Conservation (phyloP, 2,888 invertebrate genomes). For the Temnothorax unifasciatus region DNA sequence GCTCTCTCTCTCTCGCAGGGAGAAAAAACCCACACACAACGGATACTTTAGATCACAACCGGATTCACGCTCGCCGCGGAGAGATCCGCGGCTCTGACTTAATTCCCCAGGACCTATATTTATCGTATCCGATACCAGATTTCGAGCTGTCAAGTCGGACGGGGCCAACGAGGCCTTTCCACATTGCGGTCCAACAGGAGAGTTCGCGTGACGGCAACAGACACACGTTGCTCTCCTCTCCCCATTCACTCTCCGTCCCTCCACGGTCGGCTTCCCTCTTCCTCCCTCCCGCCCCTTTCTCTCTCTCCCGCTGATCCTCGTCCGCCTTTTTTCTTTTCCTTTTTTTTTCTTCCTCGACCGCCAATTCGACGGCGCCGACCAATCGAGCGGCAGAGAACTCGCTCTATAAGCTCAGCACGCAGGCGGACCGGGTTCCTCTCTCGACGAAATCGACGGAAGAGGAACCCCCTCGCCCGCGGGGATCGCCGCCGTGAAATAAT, state of each 20-base stretch:
- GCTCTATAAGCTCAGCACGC: constrained; percentile 69
- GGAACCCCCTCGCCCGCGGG: constrained; percentile 40
- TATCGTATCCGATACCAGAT: constrained; percentile 56
- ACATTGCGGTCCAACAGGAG: constrained; percentile 53
- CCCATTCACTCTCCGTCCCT: constrained; percentile 37
- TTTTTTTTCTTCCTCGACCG: constrained; percentile 45
- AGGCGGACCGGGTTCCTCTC: constrained; percentile 35
- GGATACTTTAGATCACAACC: constrained; percentile 16
- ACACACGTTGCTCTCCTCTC: constrained; percentile 40
- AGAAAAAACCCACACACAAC: constrained; percentile 36
- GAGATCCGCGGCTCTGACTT: constrained; percentile 45
- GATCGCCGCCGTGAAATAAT: constrained; percentile 54
- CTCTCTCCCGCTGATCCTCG: constrained; percentile 16
- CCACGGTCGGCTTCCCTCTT: constrained; percentile 48
- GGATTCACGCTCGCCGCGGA: constrained; percentile 2
- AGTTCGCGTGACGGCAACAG: constrained; percentile 69
- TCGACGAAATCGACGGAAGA: constrained; percentile 61
- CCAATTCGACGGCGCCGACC: constrained; percentile 66
- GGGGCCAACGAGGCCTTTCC: constrained; percentile 68
- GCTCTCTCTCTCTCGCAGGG: not conserved
- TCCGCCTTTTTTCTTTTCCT: constrained; percentile 23
- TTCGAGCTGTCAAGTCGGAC: constrained; percentile 71
- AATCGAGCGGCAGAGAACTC: constrained; percentile 69
- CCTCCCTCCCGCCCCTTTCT: constrained; percentile 52
- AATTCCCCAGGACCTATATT: constrained; percentile 45